These are phyloP conservation scores for Falco peregrinus DNA, from an alignment of 2,797 vertebrate genomes.

Conservation along the genomic window DNA sequence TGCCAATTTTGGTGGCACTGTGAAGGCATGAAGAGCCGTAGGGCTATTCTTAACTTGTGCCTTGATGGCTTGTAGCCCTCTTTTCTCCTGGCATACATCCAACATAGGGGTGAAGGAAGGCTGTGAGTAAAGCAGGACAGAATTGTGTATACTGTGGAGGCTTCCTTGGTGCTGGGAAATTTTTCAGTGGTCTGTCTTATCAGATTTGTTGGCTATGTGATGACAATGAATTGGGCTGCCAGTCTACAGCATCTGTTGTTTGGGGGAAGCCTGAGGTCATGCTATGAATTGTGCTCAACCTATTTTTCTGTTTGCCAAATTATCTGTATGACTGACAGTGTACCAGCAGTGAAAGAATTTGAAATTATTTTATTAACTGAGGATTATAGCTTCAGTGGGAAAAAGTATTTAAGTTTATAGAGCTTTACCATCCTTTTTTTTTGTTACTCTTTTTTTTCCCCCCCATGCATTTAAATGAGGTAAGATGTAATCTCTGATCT, in stretches of 20 bases:
- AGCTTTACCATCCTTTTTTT: background rate
- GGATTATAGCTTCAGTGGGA: background rate
- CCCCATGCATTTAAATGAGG: background rate
- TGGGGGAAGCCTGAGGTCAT: background rate
- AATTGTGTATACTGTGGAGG: background rate
- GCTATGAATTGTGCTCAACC: background rate
- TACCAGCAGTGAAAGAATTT: background rate
- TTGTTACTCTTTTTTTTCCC: background rate
- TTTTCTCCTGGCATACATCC: background rate
- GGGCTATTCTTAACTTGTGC: background rate
- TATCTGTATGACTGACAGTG: background rate
- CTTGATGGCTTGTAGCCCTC: background rate
- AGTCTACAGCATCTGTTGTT: constrained; percentile 20
- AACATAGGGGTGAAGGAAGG: background rate
- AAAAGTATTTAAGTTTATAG: background rate
- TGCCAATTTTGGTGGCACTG: background rate
- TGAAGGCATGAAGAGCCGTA: background rate
- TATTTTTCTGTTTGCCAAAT: background rate
- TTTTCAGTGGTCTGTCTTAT: background rate
- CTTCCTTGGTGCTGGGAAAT: background rate
- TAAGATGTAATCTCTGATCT: background rate
- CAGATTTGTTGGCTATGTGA: background rate
- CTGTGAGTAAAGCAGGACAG: background rate
- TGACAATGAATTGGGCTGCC: background rate
- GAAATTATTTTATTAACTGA: background rate